Evolutionary conservation across 1,140 invertebrate genomes (phyloP), one percentile per base, ranked within the genome.

Genomic region (Diachasma alloeum): DNA sequence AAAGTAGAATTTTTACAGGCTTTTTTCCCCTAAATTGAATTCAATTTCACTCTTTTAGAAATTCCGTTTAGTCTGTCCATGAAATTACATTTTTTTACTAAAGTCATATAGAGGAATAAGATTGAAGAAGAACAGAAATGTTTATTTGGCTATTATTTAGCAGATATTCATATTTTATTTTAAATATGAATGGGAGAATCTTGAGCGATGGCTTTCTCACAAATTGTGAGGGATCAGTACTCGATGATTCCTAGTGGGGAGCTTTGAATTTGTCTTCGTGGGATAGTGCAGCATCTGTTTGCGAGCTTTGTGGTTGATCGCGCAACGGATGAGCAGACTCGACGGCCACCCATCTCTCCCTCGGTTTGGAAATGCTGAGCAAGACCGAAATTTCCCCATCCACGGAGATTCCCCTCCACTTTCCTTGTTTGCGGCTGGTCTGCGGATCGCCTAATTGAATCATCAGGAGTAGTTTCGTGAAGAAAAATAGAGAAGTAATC

Each of bases 351-450:
- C 13, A 42, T 42, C 39, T 24, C 19, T 81, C 78, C 80, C 80
- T 37, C 68, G 74, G 79, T 77, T 80, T 17, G 76, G 83, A 83
- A 87, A 85, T 79, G 82, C 85, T 83, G 83, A 87, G 84, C 85
- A 85, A 85, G 84, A 82, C 81, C 81, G 74, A 86, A 85, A 84
- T 87, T 86, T 83, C 84, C 86, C 80, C 19, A 68, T 39, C 31
- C 22, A 26, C 15, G 26, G 9, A 66, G 59, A 31, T 24, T 59
- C 9, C 26, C 24, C 3, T 31, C 9, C 31, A 36, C 75, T 67
- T 78, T 82, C 79, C 85, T 84, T 83, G 83, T 84, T 84, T 83
- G 82, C 76, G 82, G 82, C 80, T 81, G 78, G 81, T 82, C 81
- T 81, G 69, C 78, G 79, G 75, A 71, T 70, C 66, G 36, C 26